A percentile compares a stretch with the other conserved stretches of the same genome.
These are phyloP conservation scores for Hofmannophila pseudospretella DNA, from an alignment of 2,888 invertebrate genomes.

Conservation along the genomic window DNA sequence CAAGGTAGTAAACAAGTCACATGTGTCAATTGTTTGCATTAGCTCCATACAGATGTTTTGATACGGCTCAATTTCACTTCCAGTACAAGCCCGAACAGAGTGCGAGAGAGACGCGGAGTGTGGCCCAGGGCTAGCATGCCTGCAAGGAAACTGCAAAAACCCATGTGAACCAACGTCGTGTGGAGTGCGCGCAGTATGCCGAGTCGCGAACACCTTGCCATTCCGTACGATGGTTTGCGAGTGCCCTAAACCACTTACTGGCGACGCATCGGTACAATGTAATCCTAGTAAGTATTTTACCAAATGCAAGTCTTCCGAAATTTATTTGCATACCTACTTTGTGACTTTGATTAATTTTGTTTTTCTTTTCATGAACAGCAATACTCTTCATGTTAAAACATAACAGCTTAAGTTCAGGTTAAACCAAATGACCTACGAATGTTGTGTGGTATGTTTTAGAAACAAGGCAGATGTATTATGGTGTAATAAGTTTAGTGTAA, in stretches of 20 bases:
- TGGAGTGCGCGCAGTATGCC: conserved; percentile 87
- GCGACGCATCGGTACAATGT: conserved; percentile 92
- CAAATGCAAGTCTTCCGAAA: background rate
- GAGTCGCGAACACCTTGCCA: conserved; percentile 90
- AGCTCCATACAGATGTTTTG: no score
- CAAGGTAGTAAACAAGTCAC: conserved; percentile 68
- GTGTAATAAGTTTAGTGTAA: background rate
- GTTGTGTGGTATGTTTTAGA: background rate
- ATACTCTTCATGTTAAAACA: background rate
- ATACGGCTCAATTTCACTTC: conserved; percentile 18
- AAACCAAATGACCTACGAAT: background rate
- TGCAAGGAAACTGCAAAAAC: conserved; percentile 86
- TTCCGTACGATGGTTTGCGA: conserved; percentile 92
- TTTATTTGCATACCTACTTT: background rate
- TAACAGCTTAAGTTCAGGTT: background rate
- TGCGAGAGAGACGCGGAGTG: conserved; percentile 91
- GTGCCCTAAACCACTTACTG: conserved; percentile 88
- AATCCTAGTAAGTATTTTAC: conserved; percentile 81
- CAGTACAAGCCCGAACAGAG: conserved; percentile 76
- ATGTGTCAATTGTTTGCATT: no score
- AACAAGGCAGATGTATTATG: background rate
- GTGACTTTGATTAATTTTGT: background rate
- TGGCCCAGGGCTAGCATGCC: conserved; percentile 90
- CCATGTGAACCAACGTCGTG: conserved; percentile 90
- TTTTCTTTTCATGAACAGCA: conserved; percentile 10